Evolutionary conservation across 1,140 invertebrate species (phyloP), one percentile per base, ranked within the genome.

Genomic region (Stenopsyche tienmushanensis): DNA sequence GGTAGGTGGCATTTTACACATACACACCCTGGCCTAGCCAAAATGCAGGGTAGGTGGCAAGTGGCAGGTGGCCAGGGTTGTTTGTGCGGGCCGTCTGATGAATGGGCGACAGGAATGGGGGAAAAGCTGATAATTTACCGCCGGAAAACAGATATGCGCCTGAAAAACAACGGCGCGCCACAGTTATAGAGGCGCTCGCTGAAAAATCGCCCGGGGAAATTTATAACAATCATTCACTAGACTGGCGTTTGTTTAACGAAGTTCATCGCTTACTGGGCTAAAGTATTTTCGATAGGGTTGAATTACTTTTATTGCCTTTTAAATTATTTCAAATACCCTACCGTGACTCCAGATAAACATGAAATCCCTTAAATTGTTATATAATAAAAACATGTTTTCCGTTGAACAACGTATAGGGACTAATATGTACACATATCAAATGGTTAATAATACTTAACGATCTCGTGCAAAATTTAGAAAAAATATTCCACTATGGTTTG

Each of bases 101-200:
- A 67, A 67, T 67, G 65, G 65, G 49, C 52, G 65, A 67, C 65
- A 67, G 59, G 44, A 47, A 13, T 15, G 45, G 59, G 65, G 49
- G 39, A 53, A 47, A 57, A 47, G 53, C 65, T 47, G 58, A 49
- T 67, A 67, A 67, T 62, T 67, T 67, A 67, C 58, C 44, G 65
- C 65, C 59, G 25, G 65, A 34, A 57, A 62, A 67, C 42, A 67
- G 65, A 67, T 60, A 66, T 59, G 54, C 57, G 17, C 25, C 47
- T 26, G 55, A 66, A 59, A 64, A 66, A 66, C 49, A 66, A 52
- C 21, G 41, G 25, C 44, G 44, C 44, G 10, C 29, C 29, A 34
- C 29, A 34, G 10, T 47, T 47, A 18, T 8, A 20, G 44, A 47
- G 44, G 18, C 44, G 29, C 29, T 34, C 29, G 44, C 44, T 47